Evolutionary conservation across 1,140 invertebrate species (phyloP), one percentile per base, ranked within the genome.

Genomic region (Latrodectus geometricus): DNA sequence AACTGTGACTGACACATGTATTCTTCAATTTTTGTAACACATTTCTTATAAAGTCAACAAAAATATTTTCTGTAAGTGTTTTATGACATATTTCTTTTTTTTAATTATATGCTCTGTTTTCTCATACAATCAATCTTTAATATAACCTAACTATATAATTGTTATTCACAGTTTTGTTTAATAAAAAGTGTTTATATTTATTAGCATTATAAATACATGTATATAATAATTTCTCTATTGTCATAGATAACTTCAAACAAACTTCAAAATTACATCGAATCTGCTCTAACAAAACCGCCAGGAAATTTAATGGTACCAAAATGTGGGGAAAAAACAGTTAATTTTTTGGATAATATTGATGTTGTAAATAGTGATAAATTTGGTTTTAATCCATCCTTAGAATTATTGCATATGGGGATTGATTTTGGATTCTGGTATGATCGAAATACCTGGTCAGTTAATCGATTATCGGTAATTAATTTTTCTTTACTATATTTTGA

Each of bases 361-460:
- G 96, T 97, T 95, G 96, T 96, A 0, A 94, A 94, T n/a, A 95
- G 96, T 88, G 96, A 97, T 88, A 93, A 92, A 9, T 97, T 95
- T 90, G 96, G 96, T 0, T 95, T 95, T 0, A 96, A 97, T 90
- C 95, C 96, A 15, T 95, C 96, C 4, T 90, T 97, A 5, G 96
- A 97, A 91, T 90, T 97, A 35, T 93, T 97, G 81, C 92, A 95
- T n/a, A 94, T 96, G 88, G 96, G 95, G 95, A 92, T 96, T 50
- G 95, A 96, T 91, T 96, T 96, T 90, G 95, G 94, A 23, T 97
- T 96, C 91, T 97, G 96, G 96, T 97, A 95, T 90, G 93, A 95
- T 89, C 35, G 84, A 21, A 15, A 78, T 14, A 78, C 50, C 17
- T 86, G 76, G 75, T 78, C 23, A 61, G 35, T 72, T 3, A 78